A percentile compares a stretch with the other conserved stretches of the same genome.
Evolutionary conservation across 2,113 vertebrate genomes (phyloP).

Genomic region (Danionella cerebrum): DNA sequence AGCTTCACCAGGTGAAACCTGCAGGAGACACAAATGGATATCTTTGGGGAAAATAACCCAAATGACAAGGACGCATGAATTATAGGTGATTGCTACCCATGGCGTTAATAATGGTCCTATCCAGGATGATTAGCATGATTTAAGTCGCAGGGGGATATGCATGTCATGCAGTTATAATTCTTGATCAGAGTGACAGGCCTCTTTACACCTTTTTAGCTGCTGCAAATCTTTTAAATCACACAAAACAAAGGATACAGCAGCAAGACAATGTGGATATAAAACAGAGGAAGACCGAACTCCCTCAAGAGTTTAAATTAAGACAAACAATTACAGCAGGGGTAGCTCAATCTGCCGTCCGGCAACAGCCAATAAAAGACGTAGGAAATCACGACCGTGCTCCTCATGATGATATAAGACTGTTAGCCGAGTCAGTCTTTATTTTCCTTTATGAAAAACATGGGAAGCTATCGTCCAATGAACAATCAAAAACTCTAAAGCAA

Average conservation of each 20-base stretch:
- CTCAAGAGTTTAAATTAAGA: constrained; percentile 49
- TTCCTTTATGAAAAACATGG: background rate
- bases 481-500: no score
- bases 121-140: background rate
- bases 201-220: constrained; percentile 66
- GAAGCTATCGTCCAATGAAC: no score
- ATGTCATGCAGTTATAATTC: background rate
- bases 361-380: constrained; percentile 7
- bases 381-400: background rate
- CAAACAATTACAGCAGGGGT: constrained; percentile 55
- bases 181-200: constrained; percentile 63
- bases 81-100: background rate
- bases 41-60: no score
- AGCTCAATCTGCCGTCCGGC: background rate
- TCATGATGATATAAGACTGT: background rate
- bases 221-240: constrained; percentile 73
- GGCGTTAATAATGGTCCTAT: background rate
- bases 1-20: constrained; percentile 94
- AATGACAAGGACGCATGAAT: background rate
- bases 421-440: background rate
- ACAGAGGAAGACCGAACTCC: constrained; percentile 65
- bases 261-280: constrained; percentile 73
- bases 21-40: background rate
- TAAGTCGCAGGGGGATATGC: background rate
- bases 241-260: constrained; percentile 72